Conservation (phyloP, 2,888 invertebrate species). For the Osmoderma eremita region DNA sequence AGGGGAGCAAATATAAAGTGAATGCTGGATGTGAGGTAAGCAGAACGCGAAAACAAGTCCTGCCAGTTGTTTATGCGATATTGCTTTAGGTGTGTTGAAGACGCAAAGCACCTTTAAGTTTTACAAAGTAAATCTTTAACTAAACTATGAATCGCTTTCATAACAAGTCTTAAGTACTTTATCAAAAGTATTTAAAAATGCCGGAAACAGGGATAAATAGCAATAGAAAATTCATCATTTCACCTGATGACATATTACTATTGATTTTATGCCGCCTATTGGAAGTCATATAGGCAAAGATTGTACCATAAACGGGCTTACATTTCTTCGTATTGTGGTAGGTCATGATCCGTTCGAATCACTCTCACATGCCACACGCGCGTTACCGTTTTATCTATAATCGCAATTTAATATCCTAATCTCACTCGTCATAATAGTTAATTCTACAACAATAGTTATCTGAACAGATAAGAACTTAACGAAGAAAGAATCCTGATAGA, state of each 20-base stretch:
- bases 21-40: too few species aligned
- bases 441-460: conserved; percentile 13
- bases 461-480: conserved; percentile 7
- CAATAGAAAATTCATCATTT: conserved; percentile 22
- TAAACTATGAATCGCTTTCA: too few species aligned
- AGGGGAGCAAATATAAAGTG: too few species aligned
- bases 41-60: too few species aligned
- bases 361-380: conserved; percentile 8
- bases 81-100: too few species aligned
- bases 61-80: too few species aligned
- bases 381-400: background rate
- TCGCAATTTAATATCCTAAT: background rate
- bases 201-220: background rate
- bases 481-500: background rate
- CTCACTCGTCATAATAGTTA: background rate
- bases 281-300: background rate
- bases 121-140: too few species aligned
- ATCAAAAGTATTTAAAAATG: background rate
- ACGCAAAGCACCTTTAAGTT: too few species aligned
- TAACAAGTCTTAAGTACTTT: too few species aligned
- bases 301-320: conserved; percentile 6
- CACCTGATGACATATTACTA: background rate
- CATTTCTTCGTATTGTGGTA: conserved; percentile 21
- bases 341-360: conserved; percentile 16
- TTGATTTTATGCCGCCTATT: conserved; percentile 19